These are phyloP conservation scores for Heliconius hortense DNA, from an alignment of 2,888 invertebrate genomes.

Conservation along the genomic window DNA sequence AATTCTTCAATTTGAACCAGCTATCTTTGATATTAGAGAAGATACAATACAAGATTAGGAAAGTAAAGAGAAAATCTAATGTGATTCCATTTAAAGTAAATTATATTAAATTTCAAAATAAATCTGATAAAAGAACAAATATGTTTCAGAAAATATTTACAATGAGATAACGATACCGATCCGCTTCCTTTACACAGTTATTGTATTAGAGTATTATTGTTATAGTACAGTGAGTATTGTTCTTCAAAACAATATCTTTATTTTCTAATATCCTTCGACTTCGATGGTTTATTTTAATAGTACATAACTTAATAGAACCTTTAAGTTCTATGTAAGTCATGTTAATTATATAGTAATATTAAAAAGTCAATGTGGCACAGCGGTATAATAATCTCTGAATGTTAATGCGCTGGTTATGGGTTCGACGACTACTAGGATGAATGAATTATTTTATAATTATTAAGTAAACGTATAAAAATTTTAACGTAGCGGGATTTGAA, in stretches of 20 bases:
- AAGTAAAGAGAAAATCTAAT: background rate
- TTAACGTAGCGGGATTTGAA: too few species aligned
- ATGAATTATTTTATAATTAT: too few species aligned
- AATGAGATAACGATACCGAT: background rate
- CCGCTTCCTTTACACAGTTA: background rate
- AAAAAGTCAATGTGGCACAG: too few species aligned
- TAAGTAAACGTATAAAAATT: too few species aligned
- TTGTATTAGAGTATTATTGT: slow-evolving; percentile 7
- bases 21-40: background rate
- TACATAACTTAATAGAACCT: background rate
- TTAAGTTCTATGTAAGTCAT: too few species aligned
- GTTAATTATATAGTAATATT: too few species aligned
- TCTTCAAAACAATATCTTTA: background rate
- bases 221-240: background rate
- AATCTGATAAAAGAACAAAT: slow-evolving; percentile 5
- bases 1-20: background rate
- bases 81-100: background rate
- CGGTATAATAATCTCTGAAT: too few species aligned
- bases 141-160: background rate
- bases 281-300: background rate
- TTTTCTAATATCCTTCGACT: background rate
- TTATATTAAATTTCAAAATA: background rate
- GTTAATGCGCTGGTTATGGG: too few species aligned
- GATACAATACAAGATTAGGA: background rate
- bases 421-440: too few species aligned